Evolutionary conservation across 2,113 vertebrate species (phyloP), one percentile per base, ranked within the genome.

Genomic region (Miniopterus natalensis): DNA sequence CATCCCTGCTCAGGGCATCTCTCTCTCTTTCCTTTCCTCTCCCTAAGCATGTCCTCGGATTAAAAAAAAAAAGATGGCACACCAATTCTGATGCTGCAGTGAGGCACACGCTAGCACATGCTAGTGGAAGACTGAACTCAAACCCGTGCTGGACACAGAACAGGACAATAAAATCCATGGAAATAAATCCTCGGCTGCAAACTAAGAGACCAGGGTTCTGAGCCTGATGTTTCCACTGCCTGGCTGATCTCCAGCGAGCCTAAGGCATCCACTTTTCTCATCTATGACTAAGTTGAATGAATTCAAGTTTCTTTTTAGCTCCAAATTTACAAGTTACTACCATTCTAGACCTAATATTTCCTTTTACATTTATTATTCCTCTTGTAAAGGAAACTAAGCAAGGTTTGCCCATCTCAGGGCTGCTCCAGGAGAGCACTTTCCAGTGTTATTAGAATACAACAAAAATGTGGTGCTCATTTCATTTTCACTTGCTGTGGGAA

Each of bases 401-500:
- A 25, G 53, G 10, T 31, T 92, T 93, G 85, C 29, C 45, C 29
- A 86, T 31, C 29, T 55, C 40, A 3, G 20, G 73, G 27, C 8
- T 84, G 63, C 45, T 57, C 95, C 84, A 97, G 94, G 51, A 98
- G 97, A 97, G 98, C 80, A 95, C 88, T 15, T 5, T 53, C 59
- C 3, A 0, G 45, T 55, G 36, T 63, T 77, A 68, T 84, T 93
- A 91, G 68, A 93, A 89, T 77, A 61, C 96, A 80, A 65, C 90
- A 42, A 87, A 97, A 96, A 94, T n/a, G 25, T 57, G 97, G 97
- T 97, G 96, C 95, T 97, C 49, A 96, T 97, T 97, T 93, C 27
- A 85, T 96, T 94, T 94, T 96, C 96, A 92, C 96, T 97, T 96
- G 53, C 63, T 97, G 29, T 95, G 79, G 83, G 96, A 91, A 84